Percentiles rank a stretch among this genome's conserved stretches.
Conservation (phyloP, 2,113 vertebrate species). For the Carettochelys insculpta region DNA sequence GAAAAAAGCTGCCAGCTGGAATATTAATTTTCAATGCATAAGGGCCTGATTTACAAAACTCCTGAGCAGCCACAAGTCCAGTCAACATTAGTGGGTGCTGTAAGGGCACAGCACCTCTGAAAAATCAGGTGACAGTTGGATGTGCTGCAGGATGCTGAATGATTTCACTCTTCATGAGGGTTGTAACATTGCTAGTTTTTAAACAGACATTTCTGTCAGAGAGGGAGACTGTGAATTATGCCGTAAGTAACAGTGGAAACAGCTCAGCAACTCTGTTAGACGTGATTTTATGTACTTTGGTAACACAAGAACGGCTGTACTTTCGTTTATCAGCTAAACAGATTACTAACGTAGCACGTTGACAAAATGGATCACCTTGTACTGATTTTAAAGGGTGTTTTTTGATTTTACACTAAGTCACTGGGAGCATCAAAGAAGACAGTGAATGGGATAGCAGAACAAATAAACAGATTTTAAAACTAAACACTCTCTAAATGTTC, state of each 20-base stretch:
- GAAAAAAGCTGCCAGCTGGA: not conserved
- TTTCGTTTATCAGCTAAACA: not conserved
- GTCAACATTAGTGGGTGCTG: not conserved
- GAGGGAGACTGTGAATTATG: not conserved
- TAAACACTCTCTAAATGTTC: not conserved
- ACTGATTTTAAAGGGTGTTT: not conserved
- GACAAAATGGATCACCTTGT: not conserved
- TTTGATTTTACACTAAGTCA: not conserved
- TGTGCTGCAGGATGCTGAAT: not conserved
- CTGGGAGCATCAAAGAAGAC: not conserved
- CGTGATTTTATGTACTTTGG: not conserved
- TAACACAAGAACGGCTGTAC: not conserved
- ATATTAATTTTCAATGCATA: not conserved
- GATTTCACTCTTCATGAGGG: not conserved
- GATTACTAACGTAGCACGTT: accelerated
- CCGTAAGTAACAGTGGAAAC: not conserved
- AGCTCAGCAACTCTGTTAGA: not conserved
- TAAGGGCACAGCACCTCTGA: not conserved
- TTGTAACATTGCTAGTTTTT: not conserved
- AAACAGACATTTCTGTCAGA: not conserved
- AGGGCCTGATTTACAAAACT: not conserved
- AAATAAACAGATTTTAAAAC: not conserved
- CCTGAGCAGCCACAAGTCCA: not conserved
- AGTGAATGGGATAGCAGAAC: not conserved
- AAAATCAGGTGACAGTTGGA: not conserved